These are phyloP conservation scores for Orthosia gothica DNA, from an alignment of 2,888 invertebrate genomes.

Conservation along the genomic window DNA sequence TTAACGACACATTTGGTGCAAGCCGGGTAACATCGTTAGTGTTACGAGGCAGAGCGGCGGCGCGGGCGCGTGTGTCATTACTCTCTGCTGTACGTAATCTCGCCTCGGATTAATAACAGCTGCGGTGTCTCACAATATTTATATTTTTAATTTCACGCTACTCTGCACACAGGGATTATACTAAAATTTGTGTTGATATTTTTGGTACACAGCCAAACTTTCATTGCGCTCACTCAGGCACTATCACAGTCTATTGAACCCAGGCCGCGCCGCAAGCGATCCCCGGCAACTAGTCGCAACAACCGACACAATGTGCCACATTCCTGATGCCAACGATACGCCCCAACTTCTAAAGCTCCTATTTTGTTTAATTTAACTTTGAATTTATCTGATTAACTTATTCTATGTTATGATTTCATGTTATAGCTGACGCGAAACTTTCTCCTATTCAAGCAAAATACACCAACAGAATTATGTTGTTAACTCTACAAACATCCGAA, in stretches of 20 bases:
- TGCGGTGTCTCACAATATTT: constrained; percentile 83
- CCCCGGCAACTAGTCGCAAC: constrained; percentile 33
- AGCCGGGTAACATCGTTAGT: constrained; percentile 61
- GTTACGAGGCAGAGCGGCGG: constrained; percentile 52
- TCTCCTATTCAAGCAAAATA: constrained; percentile 51
- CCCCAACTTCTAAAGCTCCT: constrained; percentile 13
- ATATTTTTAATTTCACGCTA: constrained; percentile 85
- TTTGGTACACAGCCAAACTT: constrained; percentile 74
- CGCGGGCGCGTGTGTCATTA: constrained; percentile 70
- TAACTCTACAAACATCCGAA: constrained; percentile 58
- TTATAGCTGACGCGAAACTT: constrained; percentile 54
- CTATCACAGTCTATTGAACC: constrained; percentile 67
- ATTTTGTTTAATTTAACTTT: constrained; percentile 55
- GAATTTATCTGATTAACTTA: constrained; percentile 46
- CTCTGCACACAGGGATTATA: constrained; percentile 76
- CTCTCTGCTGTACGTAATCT: constrained; percentile 71
- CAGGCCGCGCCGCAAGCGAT: constrained; percentile 39
- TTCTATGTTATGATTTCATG: constrained; percentile 53
- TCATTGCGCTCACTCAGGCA: constrained; percentile 63
- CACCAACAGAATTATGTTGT: constrained; percentile 54
- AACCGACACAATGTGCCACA: constrained; percentile 28
- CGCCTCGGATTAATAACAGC: constrained; percentile 76
- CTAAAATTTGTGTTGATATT: constrained; percentile 75
- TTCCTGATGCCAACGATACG: constrained; percentile 23
- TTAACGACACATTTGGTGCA: constrained; percentile 43